These are phyloP conservation scores for Thalassophryne amazonica DNA, from an alignment of 2,797 vertebrate species.

Conservation along the genomic window DNA sequence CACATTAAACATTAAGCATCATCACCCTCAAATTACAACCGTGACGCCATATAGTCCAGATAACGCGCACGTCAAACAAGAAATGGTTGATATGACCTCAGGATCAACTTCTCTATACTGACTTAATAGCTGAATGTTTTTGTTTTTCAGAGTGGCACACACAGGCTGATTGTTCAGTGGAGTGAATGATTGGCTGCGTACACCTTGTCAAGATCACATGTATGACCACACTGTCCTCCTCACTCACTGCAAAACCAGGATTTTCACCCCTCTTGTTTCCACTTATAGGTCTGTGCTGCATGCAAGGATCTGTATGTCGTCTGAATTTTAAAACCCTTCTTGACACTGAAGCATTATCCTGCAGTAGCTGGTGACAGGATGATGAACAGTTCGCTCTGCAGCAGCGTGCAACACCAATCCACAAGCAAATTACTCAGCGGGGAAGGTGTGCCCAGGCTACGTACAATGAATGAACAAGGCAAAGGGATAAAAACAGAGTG, in stretches of 20 bases:
- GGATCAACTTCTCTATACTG: not conserved
- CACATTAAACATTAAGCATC: constrained; percentile 44
- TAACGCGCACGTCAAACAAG: not conserved
- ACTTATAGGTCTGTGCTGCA: constrained; percentile 16
- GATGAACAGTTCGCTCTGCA: constrained; percentile 63
- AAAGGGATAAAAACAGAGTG: constrained; percentile 36
- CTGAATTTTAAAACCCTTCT: constrained; percentile 61
- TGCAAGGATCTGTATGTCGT: constrained; percentile 32
- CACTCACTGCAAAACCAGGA: constrained; percentile 7
- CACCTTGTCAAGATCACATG: constrained; percentile 12
- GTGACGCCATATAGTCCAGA: not conserved
- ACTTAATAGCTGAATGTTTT: not conserved
- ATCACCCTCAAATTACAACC: constrained; percentile 24
- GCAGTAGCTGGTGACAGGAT: constrained; percentile 67
- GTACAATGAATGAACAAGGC: constrained; percentile 64
- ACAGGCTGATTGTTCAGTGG: constrained; percentile 33
- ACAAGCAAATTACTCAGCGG: constrained; percentile 62
- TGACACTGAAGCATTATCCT: constrained; percentile 68
- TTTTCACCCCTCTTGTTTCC: constrained; percentile 23
- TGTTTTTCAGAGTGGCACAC: constrained; percentile 2
- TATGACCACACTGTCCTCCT: constrained; percentile 6
- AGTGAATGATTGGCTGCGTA: constrained; percentile 43
- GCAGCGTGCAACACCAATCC: constrained; percentile 57
- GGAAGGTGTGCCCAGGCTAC: constrained; percentile 52
- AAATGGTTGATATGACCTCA: not conserved